phyloP scores from a whole-genome alignment of 2,113 vertebrate species.

The Notarius lentiginosus region DNA sequence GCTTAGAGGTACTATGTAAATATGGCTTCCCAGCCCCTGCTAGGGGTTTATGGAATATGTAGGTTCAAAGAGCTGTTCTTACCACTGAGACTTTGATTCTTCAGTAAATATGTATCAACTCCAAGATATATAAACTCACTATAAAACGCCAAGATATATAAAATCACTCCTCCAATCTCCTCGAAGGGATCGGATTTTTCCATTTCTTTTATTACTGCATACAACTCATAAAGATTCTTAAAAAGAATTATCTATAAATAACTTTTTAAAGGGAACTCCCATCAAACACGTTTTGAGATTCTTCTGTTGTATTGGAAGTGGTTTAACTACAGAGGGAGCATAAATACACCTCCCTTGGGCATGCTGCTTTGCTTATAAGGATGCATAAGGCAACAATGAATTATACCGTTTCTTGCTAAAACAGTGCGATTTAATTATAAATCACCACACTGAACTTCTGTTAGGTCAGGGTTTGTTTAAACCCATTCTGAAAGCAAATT shows the following conservation, averaged over 20 bases:
- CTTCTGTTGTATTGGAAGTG: neutral
- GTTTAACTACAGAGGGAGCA: constrained; percentile 1
- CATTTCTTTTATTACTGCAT: constrained; percentile 12
- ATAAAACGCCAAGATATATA: neutral
- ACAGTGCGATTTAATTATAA: neutral
- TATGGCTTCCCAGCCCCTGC: constrained; percentile 59
- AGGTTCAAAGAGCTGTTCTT: constrained; percentile 49
- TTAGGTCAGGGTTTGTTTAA: constrained; percentile 20
- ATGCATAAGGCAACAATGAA: neutral
- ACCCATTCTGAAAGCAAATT: neutral
- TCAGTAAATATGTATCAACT: constrained; percentile 52
- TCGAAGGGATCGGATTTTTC: constrained; percentile 26
- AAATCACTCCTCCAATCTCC: constrained; percentile 17
- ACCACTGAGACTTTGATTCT: constrained; percentile 52
- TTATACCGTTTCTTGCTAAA: neutral
- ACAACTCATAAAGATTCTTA: constrained; percentile 7
- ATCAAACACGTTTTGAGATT: neutral
- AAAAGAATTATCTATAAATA: neutral
- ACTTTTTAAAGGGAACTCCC: neutral
- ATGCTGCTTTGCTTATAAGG: constrained; percentile 2
- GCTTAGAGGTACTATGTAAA: constrained; percentile 62
- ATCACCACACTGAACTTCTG: constrained; percentile 8
- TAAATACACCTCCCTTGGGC: neutral
- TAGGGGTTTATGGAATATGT: constrained; percentile 58
- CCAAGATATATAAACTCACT: constrained; percentile 4